Base-by-base conservation (phyloP, 2,888 invertebrate genomes). In the Steinernema scapterisci region DNA sequence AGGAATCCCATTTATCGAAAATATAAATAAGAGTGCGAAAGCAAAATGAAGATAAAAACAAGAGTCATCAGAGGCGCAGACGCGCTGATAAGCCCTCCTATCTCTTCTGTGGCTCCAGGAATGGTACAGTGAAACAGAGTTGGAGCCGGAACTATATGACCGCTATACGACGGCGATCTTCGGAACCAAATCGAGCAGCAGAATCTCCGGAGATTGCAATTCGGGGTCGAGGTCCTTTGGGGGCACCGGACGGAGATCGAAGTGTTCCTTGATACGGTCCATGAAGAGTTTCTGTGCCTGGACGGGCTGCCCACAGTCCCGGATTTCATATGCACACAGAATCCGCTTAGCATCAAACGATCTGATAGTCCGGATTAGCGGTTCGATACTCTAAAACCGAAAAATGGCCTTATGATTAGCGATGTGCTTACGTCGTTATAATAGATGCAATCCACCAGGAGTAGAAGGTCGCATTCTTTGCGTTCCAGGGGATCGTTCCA, bases 241-340 rank as follows among this genome's bases (percentile, higher is more conserved):
- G 51, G 92, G 91, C 75, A 92, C 90, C 82, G 89, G 87, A 73
- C 84, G 81, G 13, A 90, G 81, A 52, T 87, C 78, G 82, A 91
- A 91, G 74, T 85, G 83, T 52, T 88, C 80, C 9, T 56, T 19
- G 23, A 77, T 76, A 76, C 88, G 88, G 80, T 85, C 77, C 73
- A 89, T 86, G 85, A 91, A 91, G 71, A 88, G 82, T 48, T 88
- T 88, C 89, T 91, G 90, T 48, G 91, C 86, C 56, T 84, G 82
- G 74, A 89, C 88, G 84, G 91, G 91, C 75, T 90, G 89, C 48
- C 91, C 91, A 13, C 91, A 90, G 79, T 92, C 91, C 83, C 93
- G 89, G 80, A 92, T 88, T 88, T 93, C 93, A 89, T 92, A 92
- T 76, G 91, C 91, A 78, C 93, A 88, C 79, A 92, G 89, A 71